A percentile compares a stretch with the other conserved stretches of the same genome.
These are phyloP conservation scores for Hypotaenidia okinawae DNA, from an alignment of 2,797 vertebrate species.

Conservation along the genomic window DNA sequence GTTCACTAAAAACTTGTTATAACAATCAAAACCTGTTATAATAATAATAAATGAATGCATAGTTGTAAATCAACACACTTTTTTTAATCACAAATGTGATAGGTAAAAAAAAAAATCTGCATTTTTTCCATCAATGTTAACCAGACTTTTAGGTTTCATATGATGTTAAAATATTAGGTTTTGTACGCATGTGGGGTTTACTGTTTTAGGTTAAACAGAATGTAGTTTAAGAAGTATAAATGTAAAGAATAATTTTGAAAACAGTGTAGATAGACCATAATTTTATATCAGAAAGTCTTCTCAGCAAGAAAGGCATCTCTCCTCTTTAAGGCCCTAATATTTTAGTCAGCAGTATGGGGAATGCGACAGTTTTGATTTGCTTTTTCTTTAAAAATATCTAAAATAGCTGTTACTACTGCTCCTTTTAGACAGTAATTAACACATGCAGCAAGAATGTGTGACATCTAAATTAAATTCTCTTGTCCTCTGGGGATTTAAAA, in stretches of 20 bases:
- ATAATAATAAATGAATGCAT: background rate
- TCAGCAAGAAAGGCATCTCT: background rate
- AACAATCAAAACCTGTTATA: background rate
- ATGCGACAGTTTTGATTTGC: rapidly evolving
- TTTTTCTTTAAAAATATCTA: background rate
- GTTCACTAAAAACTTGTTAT: background rate
- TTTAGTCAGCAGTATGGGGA: background rate
- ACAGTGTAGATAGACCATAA: background rate
- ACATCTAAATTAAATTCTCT: background rate
- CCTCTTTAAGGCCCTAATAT: background rate
- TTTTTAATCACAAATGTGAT: background rate
- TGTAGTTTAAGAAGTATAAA: background rate
- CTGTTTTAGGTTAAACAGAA: background rate
- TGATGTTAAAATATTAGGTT: background rate
- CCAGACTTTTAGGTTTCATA: background rate
- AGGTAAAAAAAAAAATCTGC: rapidly evolving
- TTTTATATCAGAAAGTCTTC: background rate
- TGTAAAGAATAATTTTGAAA: background rate
- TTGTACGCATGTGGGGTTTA: background rate
- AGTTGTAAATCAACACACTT: background rate
- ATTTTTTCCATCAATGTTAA: background rate
- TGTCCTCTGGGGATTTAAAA: background rate
- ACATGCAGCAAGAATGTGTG: background rate
- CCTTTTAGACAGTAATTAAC: background rate
- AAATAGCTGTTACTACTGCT: background rate